A percentile compares a stretch with the other conserved stretches of the same genome.
These are phyloP conservation scores for Venusia cambrica DNA, from an alignment of 2,888 invertebrate genomes.

Conservation along the genomic window DNA sequence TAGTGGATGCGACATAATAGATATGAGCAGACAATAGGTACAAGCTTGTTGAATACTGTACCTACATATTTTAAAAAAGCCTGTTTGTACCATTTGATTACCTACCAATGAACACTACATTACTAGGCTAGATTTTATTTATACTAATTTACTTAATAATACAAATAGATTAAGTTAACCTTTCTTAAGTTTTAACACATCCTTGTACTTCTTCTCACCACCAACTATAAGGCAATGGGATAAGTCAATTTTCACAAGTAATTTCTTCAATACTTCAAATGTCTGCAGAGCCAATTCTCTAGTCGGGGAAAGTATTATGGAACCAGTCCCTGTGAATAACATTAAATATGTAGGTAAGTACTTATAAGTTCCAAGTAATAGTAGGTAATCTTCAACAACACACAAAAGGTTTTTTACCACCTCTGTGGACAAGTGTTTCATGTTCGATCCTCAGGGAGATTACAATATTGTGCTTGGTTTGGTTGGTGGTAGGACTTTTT, in stretches of 20 bases:
- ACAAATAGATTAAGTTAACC: conserved; percentile 77
- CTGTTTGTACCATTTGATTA: too few relatives aligned
- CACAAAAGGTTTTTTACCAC: too few relatives aligned
- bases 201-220: conserved; percentile 92
- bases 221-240: conserved; percentile 95
- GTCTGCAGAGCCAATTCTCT: conserved; percentile 97
- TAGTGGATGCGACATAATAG: too few relatives aligned
- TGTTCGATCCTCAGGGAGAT: too few relatives aligned
- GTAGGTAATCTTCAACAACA: not conserved
- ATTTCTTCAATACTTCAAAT: conserved; percentile 93
- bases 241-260: conserved; percentile 90
- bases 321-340: conserved; percentile 86
- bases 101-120: too few relatives aligned
- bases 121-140: too few relatives aligned
- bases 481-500: too few relatives aligned
- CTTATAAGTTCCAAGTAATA: not conserved
- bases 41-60: too few relatives aligned
- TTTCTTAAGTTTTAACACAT: conserved; percentile 90
- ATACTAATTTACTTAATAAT: too few relatives aligned
- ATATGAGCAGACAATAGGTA: conserved; percentile 1
- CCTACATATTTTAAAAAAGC: too few relatives aligned
- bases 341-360: conserved; percentile 3
- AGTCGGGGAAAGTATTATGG: conserved; percentile 96
- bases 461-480: too few relatives aligned
- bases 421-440: too few relatives aligned